A percentile compares a stretch with the other conserved stretches of the same genome.
phyloP scores from a whole-genome alignment of 1,140 invertebrate genomes.

The Caenorhabditis brenneri region DNA sequence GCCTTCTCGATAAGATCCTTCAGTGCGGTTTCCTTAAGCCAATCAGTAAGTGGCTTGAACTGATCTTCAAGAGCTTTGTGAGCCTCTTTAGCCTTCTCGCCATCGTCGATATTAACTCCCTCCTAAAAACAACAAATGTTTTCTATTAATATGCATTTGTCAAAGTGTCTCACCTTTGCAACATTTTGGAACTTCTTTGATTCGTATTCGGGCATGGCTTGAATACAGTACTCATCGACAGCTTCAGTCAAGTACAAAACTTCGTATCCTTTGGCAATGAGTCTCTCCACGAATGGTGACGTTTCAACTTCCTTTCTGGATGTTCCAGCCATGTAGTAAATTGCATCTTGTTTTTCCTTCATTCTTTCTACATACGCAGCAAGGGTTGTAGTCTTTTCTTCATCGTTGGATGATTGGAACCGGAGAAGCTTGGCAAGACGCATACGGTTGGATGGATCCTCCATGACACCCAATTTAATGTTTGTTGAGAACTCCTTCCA shows the following conservation, averaged over 20 bases:
- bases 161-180: conserved; percentile 78
- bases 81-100: conserved; percentile 82
- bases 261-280: conserved; percentile 92
- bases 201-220: conserved; percentile 96
- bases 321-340: conserved; percentile 94
- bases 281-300: conserved; percentile 92
- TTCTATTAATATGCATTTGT: not conserved
- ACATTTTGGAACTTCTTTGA: conserved; percentile 98
- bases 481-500: conserved; percentile 99
- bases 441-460: conserved; percentile 93
- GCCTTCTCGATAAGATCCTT: conserved; percentile 78
- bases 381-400: conserved; percentile 79
- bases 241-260: conserved; percentile 93
- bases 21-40: conserved; percentile 85
- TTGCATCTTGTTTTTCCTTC: conserved; percentile 94
- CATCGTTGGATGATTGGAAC: conserved; percentile 84
- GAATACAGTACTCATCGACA: conserved; percentile 96
- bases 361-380: conserved; percentile 90
- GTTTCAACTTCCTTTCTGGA: conserved; percentile 85
- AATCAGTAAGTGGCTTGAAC: conserved; percentile 89
- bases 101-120: conserved; percentile 83
- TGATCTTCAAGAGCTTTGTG: conserved; percentile 81
- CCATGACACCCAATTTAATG: conserved; percentile 94
- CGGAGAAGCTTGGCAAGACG: conserved; percentile 90
- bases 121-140: conserved; percentile 74